Evolutionary conservation across 2,797 vertebrate genomes (phyloP).

Genomic region (Acrossocheilus wenchowensis): DNA sequence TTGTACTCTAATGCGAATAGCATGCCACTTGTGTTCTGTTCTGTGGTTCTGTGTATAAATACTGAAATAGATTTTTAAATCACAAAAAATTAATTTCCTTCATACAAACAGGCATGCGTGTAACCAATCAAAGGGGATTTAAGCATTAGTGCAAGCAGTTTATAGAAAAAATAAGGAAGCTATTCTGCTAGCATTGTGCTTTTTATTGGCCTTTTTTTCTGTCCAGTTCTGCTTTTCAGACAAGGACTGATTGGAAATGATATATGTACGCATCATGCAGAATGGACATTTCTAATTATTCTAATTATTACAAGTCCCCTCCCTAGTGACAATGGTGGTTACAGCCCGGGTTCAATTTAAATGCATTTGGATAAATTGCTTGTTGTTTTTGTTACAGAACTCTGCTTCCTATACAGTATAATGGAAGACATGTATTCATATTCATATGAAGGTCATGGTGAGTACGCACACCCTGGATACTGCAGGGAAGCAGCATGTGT

Average conservation of each 20-base stretch:
- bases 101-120: neutral
- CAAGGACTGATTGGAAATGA: neutral
- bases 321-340: too few species aligned
- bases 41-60: neutral
- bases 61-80: neutral
- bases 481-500: slow-evolving; percentile 54
- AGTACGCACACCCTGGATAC: neutral
- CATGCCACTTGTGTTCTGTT: too few species aligned
- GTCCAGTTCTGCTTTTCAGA: neutral
- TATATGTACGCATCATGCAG: neutral
- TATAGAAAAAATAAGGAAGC: neutral
- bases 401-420: neutral
- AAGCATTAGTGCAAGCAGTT: neutral
- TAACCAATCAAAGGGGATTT: neutral
- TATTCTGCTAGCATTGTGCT: neutral
- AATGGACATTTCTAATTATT: neutral
- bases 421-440: neutral
- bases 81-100: neutral
- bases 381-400: slow-evolving; percentile 13
- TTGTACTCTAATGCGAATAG: too few species aligned
- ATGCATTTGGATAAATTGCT: neutral
- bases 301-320: too few species aligned
- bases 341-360: neutral
- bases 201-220: neutral
- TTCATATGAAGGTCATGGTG: too few species aligned